A percentile compares a stretch with the other conserved stretches of the same genome.
These are phyloP conservation scores for Drosophila obscura DNA, from an alignment of 1,140 invertebrate genomes.

Conservation along the genomic window DNA sequence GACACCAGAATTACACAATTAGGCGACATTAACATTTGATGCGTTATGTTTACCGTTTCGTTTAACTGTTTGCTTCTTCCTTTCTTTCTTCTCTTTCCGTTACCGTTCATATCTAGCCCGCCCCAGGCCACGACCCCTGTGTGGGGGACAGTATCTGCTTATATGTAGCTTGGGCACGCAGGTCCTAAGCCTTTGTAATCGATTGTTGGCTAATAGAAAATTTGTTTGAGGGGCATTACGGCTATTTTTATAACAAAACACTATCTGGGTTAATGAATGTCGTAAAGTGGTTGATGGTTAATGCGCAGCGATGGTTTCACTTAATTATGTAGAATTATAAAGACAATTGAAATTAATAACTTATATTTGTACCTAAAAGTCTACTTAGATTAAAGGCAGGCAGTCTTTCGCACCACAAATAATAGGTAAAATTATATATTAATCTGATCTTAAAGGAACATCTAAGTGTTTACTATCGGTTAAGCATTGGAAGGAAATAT, in stretches of 20 bases:
- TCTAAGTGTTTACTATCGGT: no score
- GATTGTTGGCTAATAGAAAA: slow-evolving; percentile 76
- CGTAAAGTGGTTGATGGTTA: slow-evolving; percentile 30
- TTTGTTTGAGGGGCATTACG: slow-evolving; percentile 34
- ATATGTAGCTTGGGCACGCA: slow-evolving; percentile 51
- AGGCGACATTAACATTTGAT: slow-evolving; percentile 82
- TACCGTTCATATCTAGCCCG: background rate
- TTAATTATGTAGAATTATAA: slow-evolving; percentile 25
- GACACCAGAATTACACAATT: slow-evolving; percentile 81
- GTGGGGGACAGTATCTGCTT: slow-evolving; percentile 21
- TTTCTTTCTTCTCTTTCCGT: background rate
- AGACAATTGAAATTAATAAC: no score
- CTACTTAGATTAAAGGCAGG: no score
- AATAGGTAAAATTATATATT: no score
- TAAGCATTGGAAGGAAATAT: no score
- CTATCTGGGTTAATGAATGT: slow-evolving; percentile 34
- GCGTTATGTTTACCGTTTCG: slow-evolving; percentile 76
- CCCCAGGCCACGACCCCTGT: no score
- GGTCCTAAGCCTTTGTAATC: slow-evolving; percentile 70
- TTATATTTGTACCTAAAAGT: no score
- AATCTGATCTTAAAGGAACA: no score
- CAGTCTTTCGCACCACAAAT: no score
- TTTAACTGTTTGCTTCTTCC: slow-evolving; percentile 54
- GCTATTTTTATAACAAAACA: slow-evolving; percentile 11
- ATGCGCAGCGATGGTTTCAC: background rate